Percentiles rank a stretch among this genome's conserved stretches.
Conservation (phyloP, 2,113 vertebrate species). For the human (Homo sapiens) region GRCh38 chr1:199821001-199821500, state of each 20-base stretch:
- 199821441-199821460: background rate
- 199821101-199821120: background rate
- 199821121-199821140: background rate
- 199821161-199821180: background rate
- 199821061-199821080: background rate
- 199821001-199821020: background rate
- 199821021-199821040: background rate
- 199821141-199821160: background rate
- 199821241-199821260: rapidly evolving
- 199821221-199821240: rapidly evolving
- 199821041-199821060: background rate
- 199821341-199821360: background rate
- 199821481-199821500: background rate
- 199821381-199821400: background rate
- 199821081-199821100: background rate
- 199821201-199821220: too few species aligned
- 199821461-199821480: background rate
- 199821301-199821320: background rate
- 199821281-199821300: background rate
- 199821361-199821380: background rate
- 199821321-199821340: rapidly evolving
- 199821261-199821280: rapidly evolving
- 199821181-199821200: background rate
- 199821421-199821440: background rate
- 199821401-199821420: background rate